Base-by-base conservation (phyloP, 2,113 vertebrate species). In the Leucosticte australis region DNA sequence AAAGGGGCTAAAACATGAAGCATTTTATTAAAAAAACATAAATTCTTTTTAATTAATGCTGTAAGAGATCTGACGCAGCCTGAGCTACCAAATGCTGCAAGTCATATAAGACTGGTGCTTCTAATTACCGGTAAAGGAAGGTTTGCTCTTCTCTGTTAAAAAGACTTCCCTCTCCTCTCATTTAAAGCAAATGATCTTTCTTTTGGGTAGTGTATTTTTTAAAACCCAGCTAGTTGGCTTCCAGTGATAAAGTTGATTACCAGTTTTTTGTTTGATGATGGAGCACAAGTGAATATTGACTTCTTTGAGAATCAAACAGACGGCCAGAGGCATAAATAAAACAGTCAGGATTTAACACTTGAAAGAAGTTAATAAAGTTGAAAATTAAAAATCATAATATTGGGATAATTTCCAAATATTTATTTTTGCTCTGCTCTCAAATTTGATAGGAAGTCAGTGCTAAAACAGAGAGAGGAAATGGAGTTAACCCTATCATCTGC, bases 11-110 rank as follows among this genome's bases (percentile, higher is more conserved):
- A 97, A 98, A 97, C 96, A 98, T 95, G 97, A 97, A 98, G 97
- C 97, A 97, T 98, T 98, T 98, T 98, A 98, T 98, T 98, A 97
- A 98, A 98, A 97, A 98, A 98, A 97, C 97, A 98, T 97, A 98
- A 98, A 98, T 97, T 98, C 97, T 97, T 98, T 98, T 98, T 98
- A 98, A 98, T 98, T 98, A 98, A 97, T 97, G 97, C 95, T 91
- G 96, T 95, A 95, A 98, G 97, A 97, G 96, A 98, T 97, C 97
- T 97, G 97, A 97, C 90, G 97, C 96, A 80, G 97, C 97, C 97
- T 35, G 95, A 93, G 95, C 95, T 96, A 98, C 96, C 97, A 95
- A 98, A 75, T 65, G 98, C 98, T 98, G 96, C 93, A 37, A 98
- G 98, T 98, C 98, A 97, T 98, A 0, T 74, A 62, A 94, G 96